phyloP scores from a whole-genome alignment of 2,797 vertebrate genomes.

The Parauchenoglanis ngamensis region DNA sequence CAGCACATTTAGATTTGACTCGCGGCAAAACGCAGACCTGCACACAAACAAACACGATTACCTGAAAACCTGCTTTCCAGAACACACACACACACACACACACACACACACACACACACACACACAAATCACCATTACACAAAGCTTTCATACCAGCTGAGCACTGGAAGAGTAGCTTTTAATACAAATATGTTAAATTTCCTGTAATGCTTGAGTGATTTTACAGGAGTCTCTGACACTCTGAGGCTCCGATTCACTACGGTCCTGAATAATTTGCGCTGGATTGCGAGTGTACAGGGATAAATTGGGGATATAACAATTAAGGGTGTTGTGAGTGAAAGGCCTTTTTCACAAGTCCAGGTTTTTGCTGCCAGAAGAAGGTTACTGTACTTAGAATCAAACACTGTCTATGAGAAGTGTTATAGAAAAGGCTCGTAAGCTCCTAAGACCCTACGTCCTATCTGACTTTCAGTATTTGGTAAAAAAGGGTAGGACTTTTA shows the following conservation, averaged over 20 bases:
- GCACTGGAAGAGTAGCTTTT: not conserved
- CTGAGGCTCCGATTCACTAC: not conserved
- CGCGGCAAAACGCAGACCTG: conserved; percentile 42
- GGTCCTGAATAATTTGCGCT: not conserved
- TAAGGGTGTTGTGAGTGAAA: not conserved
- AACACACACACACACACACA: conserved; percentile 8
- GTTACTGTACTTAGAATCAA: not conserved
- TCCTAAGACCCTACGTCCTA: too few species aligned
- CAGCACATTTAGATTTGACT: conserved; percentile 68
- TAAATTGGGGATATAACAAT: too few species aligned
- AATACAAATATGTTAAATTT: conserved; percentile 3
- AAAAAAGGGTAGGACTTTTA: too few species aligned
- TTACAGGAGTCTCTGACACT: not conserved
- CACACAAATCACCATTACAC: not conserved
- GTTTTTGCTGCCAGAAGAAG: not conserved
- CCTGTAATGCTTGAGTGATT: not conserved
- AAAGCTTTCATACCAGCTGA: not conserved
- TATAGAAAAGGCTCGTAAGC: not conserved
- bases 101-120: conserved; percentile 20
- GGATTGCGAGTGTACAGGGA: not conserved
- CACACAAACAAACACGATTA: conserved; percentile 45
- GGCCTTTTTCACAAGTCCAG: not conserved
- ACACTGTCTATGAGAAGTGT: too few species aligned
- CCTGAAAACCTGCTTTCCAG: conserved; percentile 1
- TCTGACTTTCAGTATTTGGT: not conserved